A percentile compares a stretch with the other conserved stretches of the same genome.
These are phyloP conservation scores for Euphydryas editha DNA, from an alignment of 2,888 invertebrate genomes.

Conservation along the genomic window DNA sequence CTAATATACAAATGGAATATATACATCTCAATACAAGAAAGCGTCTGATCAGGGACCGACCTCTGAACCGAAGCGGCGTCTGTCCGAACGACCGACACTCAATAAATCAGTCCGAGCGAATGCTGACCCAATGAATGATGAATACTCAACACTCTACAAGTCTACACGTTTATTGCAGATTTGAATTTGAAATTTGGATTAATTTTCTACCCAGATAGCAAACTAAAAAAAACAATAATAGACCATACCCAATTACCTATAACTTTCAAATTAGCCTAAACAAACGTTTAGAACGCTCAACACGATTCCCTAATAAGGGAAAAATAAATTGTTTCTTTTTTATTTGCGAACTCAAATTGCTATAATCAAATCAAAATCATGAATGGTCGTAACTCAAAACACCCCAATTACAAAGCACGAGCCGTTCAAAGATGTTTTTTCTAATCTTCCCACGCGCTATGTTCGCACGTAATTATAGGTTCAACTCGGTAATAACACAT, in stretches of 20 bases:
- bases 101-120: slow-evolving; percentile 59
- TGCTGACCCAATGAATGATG: slow-evolving; percentile 39
- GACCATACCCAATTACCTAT: background rate
- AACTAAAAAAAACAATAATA: background rate
- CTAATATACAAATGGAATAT: slow-evolving; percentile 19
- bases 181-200: slow-evolving; percentile 18
- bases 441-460: slow-evolving; percentile 81
- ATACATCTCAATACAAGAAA: slow-evolving; percentile 37
- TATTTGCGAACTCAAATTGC: slow-evolving; percentile 50
- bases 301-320: slow-evolving; percentile 44
- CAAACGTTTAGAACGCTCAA: slow-evolving; percentile 11
- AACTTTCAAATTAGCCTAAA: background rate
- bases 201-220: background rate
- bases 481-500: slow-evolving; percentile 80
- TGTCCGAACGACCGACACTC: slow-evolving; percentile 54
- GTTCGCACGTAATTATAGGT: slow-evolving; percentile 78
- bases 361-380: slow-evolving; percentile 68
- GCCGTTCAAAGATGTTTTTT: slow-evolving; percentile 74
- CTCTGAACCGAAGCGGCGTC: slow-evolving; percentile 48
- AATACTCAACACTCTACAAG: slow-evolving; percentile 34
- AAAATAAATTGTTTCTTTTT: slow-evolving; percentile 42
- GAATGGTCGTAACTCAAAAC: slow-evolving; percentile 59
- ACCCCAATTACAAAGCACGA: slow-evolving; percentile 78
- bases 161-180: slow-evolving; percentile 24
- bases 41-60: slow-evolving; percentile 41